phyloP scores from a whole-genome alignment of 2,888 invertebrate genomes.

The Nephrotoma flavescens region DNA sequence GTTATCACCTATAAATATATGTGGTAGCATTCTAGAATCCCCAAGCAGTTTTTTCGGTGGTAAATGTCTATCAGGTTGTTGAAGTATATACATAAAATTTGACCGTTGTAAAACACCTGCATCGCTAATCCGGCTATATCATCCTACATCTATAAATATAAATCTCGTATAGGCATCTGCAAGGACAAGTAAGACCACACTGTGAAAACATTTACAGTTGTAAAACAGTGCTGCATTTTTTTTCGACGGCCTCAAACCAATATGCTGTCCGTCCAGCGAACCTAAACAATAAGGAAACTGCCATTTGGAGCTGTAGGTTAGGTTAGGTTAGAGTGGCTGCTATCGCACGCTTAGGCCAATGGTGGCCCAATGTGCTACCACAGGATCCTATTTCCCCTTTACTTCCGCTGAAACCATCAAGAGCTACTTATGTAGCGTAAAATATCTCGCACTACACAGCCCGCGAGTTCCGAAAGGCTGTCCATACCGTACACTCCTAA shows the following conservation, averaged over 20 bases:
- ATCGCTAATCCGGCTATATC: slow-evolving; percentile 7
- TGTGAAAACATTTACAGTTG: neutral
- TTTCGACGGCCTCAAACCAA: neutral
- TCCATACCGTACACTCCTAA: no score
- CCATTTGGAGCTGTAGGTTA: no score
- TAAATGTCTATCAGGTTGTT: slow-evolving; percentile 3
- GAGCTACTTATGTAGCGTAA: no score
- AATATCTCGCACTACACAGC: no score
- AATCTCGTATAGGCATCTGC: slow-evolving; percentile 1
- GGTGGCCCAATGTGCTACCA: no score
- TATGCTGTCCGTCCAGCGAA: neutral
- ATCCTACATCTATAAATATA: slow-evolving; percentile 13
- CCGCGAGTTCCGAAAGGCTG: no score
- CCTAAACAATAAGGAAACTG: no score
- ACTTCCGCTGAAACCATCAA: no score
- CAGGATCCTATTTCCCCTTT: no score
- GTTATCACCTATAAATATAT: slow-evolving; percentile 10
- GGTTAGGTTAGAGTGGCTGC: no score
- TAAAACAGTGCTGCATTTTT: neutral
- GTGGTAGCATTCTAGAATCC: slow-evolving; percentile 11
- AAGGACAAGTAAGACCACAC: neutral
- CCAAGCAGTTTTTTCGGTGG: slow-evolving; percentile 11
- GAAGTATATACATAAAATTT: no score
- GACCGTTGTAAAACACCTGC: slow-evolving; percentile 5
- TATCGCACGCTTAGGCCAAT: no score